Conservation (phyloP, 2,113 vertebrate species). For the Sitta europaea region DNA sequence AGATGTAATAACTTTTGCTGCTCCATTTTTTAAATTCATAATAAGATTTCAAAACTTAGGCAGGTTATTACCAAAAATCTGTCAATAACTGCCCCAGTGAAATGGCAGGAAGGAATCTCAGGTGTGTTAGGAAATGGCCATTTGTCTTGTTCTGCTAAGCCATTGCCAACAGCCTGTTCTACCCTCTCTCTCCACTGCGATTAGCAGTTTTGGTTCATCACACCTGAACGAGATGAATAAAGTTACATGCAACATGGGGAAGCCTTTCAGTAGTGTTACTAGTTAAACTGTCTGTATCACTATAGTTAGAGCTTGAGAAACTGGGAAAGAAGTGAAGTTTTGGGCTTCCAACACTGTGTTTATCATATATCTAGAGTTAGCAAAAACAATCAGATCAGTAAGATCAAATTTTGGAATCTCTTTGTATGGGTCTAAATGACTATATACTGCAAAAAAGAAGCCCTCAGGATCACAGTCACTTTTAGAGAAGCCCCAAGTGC, state of each 20-base stretch:
- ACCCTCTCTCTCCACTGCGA: background rate
- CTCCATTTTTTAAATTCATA: background rate
- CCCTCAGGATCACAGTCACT: background rate
- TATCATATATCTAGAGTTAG: background rate
- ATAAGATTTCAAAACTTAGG: background rate
- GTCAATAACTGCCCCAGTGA: background rate
- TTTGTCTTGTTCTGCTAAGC: background rate
- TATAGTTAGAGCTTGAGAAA: background rate
- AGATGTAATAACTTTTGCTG: background rate
- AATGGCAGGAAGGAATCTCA: background rate
- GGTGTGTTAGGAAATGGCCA: background rate
- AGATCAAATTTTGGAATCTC: background rate
- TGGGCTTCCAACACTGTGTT: background rate
- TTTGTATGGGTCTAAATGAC: background rate
- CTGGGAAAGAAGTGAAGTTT: background rate
- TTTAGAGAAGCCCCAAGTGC: background rate
- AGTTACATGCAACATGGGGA: background rate
- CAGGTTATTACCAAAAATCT: background rate
- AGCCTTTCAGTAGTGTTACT: background rate
- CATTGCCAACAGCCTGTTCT: background rate
- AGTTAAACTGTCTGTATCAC: background rate
- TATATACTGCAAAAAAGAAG: background rate
- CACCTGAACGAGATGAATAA: background rate
- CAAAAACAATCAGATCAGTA: background rate
- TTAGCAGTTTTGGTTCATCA: fast-evolving